These are phyloP conservation scores for Thymelicus sylvestris DNA, from an alignment of 2,888 invertebrate species.

Conservation along the genomic window DNA sequence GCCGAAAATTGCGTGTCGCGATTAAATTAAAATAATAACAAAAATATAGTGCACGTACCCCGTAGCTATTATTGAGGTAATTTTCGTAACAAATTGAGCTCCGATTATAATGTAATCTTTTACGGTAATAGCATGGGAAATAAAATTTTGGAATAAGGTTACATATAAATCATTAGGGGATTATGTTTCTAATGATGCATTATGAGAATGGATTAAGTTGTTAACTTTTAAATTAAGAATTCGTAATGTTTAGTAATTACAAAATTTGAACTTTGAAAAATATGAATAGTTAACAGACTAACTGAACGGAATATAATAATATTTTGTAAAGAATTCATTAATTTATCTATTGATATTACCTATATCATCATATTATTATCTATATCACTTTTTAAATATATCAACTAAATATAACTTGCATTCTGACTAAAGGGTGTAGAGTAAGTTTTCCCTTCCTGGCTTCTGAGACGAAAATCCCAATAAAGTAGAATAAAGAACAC, in stretches of 20 bases:
- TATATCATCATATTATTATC: no score
- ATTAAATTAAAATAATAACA: constrained; percentile 41
- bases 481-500: constrained; percentile 7
- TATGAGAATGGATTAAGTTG: neutral
- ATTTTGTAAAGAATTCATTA: no score
- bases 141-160: neutral
- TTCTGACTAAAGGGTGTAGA: no score
- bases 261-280: neutral
- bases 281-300: no score
- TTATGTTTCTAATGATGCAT: neutral
- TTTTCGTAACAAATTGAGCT: constrained; percentile 31
- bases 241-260: neutral
- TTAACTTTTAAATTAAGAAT: neutral
- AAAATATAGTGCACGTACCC: constrained; percentile 31
- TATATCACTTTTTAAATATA: no score
- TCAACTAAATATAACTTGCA: no score
- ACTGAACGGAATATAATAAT: no score
- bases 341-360: no score
- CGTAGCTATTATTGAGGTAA: constrained; percentile 22
- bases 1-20: constrained; percentile 38
- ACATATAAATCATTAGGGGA: neutral
- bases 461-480: constrained; percentile 15
- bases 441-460: no score
- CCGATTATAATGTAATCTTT: constrained; percentile 29
- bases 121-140: constrained; percentile 25